Evolutionary conservation across 2,888 invertebrate species (phyloP).

Genomic region (Pristionchus entomophagus): DNA sequence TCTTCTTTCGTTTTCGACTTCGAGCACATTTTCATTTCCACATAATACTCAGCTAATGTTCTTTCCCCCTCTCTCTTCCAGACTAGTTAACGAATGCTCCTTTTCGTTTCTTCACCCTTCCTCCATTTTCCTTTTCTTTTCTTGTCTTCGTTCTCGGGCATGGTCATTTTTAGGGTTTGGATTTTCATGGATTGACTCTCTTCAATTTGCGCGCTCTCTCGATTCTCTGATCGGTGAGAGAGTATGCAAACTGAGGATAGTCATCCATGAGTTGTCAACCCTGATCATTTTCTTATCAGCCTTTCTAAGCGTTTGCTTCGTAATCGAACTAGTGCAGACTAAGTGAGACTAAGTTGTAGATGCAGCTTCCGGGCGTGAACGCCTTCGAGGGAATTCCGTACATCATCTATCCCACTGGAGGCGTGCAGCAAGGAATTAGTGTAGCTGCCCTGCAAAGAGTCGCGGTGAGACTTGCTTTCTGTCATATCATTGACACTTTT

Average conservation of each 20-base stretch:
- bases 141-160: background rate
- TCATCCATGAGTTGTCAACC: background rate
- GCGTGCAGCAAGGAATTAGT: slow-evolving; percentile 52
- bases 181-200: too few relatives aligned
- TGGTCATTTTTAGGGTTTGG: too few relatives aligned
- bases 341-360: background rate
- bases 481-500: background rate
- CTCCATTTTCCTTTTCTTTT: background rate
- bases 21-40: slow-evolving; percentile 8
- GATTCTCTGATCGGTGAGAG: too few relatives aligned
- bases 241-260: too few relatives aligned
- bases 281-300: background rate
- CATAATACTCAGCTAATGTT: slow-evolving; percentile 31
- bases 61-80: slow-evolving; percentile 14
- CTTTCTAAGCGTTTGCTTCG: background rate
- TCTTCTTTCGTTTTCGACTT: background rate
- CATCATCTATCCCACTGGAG: slow-evolving; percentile 57
- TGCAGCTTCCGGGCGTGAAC: slow-evolving; percentile 47
- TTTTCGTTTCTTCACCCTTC: slow-evolving; percentile 30
- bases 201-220: too few relatives aligned
- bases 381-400: slow-evolving; percentile 62
- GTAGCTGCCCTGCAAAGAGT: slow-evolving; percentile 58
- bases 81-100: slow-evolving; percentile 33
- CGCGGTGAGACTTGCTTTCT: slow-evolving; percentile 48
- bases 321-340: background rate